Conservation (phyloP, 2,113 vertebrate species). For the Takifugu flavidus region DNA sequence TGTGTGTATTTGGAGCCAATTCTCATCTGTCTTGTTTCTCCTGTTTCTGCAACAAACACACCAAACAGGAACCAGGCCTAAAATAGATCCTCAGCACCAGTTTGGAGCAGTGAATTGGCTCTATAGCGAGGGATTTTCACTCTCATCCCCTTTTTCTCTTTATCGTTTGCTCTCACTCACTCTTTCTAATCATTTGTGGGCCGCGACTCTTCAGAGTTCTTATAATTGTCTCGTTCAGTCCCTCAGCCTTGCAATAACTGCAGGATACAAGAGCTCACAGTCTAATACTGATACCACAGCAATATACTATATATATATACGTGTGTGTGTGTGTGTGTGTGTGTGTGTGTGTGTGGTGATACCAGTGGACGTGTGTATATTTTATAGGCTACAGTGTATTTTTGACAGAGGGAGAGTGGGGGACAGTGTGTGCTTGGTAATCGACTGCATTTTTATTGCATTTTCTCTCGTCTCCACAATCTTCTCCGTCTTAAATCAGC, state of each 20-base stretch:
- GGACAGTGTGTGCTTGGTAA: slow-evolving; percentile 50
- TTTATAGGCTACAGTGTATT: slow-evolving; percentile 46
- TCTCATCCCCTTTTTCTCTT: slow-evolving; percentile 71
- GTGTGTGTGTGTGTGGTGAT: neutral
- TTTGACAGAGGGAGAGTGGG: slow-evolving; percentile 52
- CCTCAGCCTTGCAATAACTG: slow-evolving; percentile 74
- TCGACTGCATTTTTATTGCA: slow-evolving; percentile 64
- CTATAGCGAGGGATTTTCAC: slow-evolving; percentile 73
- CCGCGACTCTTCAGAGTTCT: slow-evolving; percentile 75
- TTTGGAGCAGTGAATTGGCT: slow-evolving; percentile 81
- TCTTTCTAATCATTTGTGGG: slow-evolving; percentile 78
- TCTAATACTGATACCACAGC: slow-evolving; percentile 66
- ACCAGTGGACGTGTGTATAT: slow-evolving; percentile 36
- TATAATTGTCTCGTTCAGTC: slow-evolving; percentile 79
- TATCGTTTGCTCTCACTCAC: slow-evolving; percentile 68
- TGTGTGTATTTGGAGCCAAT: neutral
- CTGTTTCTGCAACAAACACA: slow-evolving; percentile 21
- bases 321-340: slow-evolving; percentile 42
- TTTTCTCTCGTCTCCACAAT: slow-evolving; percentile 56
- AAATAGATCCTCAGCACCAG: slow-evolving; percentile 86
- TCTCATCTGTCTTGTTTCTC: slow-evolving; percentile 25
- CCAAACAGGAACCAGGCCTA: slow-evolving; percentile 74
- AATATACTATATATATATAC: slow-evolving; percentile 47
- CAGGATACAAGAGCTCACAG: slow-evolving; percentile 72
- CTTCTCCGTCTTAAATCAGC: slow-evolving; percentile 46